Percentiles rank a stretch among this genome's conserved stretches.
Evolutionary conservation across 2,888 invertebrate genomes (phyloP).

Genomic region (Notodonta dromedarius): DNA sequence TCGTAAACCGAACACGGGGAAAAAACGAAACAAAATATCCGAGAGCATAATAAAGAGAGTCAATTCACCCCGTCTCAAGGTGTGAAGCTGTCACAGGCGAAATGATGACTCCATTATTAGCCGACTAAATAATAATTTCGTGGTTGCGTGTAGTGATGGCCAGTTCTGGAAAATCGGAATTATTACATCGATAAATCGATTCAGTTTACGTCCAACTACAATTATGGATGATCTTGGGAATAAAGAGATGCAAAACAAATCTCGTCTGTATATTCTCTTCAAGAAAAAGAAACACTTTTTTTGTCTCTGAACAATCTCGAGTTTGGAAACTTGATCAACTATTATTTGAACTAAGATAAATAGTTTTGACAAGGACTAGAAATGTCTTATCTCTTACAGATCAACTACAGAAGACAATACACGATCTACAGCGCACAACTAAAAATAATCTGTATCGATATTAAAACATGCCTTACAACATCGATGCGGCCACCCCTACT

Average conservation of each 20-base stretch:
- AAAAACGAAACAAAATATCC: conserved; percentile 42
- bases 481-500: conserved; percentile 26
- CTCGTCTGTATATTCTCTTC: too few species aligned
- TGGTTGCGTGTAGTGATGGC: conserved; percentile 35
- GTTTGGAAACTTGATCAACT: too few species aligned
- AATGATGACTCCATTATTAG: conserved; percentile 83
- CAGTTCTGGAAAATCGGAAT: neutral
- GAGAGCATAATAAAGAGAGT: conserved; percentile 72
- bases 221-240: neutral
- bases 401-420: too few species aligned
- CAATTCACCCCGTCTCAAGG: conserved; percentile 76
- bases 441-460: too few species aligned
- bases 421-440: too few species aligned
- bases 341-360: too few species aligned
- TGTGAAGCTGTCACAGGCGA: conserved; percentile 81
- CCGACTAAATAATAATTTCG: conserved; percentile 75
- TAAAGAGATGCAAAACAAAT: too few species aligned
- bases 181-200: neutral
- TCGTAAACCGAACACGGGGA: conserved; percentile 68
- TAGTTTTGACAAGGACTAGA: too few species aligned
- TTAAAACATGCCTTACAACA: neutral
- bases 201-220: neutral
- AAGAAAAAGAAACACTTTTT: too few species aligned
- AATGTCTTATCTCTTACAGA: too few species aligned
- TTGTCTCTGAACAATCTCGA: too few species aligned